Evolutionary conservation across 2,113 vertebrate genomes (phyloP).

Genomic region (Zosterops pallidus): DNA sequence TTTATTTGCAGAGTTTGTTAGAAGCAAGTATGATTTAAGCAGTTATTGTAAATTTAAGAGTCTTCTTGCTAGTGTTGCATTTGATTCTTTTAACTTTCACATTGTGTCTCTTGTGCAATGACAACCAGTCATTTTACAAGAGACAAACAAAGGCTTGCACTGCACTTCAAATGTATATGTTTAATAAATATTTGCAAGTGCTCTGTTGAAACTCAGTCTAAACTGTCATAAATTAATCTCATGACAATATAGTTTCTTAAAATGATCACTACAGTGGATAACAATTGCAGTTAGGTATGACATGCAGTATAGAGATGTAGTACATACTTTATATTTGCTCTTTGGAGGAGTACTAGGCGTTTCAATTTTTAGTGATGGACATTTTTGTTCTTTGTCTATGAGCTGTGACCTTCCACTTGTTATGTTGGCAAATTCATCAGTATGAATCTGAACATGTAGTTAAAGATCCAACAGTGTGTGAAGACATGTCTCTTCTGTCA

Average conservation of each 20-base stretch:
- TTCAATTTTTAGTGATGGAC: background rate
- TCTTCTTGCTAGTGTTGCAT: background rate
- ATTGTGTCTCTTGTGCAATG: background rate
- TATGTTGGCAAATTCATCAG: background rate
- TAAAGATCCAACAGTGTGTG: background rate
- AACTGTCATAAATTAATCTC: background rate
- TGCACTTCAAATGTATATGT: background rate
- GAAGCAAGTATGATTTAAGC: background rate
- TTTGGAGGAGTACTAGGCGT: background rate
- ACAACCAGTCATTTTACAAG: background rate
- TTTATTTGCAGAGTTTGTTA: background rate
- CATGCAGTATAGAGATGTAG: background rate
- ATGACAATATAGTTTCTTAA: background rate
- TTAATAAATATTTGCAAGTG: background rate
- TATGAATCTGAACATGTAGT: background rate
- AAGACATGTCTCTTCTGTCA: slow-evolving; percentile 1
- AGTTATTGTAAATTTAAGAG: background rate
- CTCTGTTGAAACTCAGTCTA: background rate
- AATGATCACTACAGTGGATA: background rate
- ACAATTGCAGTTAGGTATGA: background rate
- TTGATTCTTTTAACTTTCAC: background rate
- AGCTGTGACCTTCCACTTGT: background rate
- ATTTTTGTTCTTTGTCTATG: background rate
- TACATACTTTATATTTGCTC: background rate
- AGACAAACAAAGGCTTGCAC: background rate